These are phyloP conservation scores for Sturnira hondurensis DNA, from an alignment of 2,113 vertebrate genomes.

Conservation along the genomic window DNA sequence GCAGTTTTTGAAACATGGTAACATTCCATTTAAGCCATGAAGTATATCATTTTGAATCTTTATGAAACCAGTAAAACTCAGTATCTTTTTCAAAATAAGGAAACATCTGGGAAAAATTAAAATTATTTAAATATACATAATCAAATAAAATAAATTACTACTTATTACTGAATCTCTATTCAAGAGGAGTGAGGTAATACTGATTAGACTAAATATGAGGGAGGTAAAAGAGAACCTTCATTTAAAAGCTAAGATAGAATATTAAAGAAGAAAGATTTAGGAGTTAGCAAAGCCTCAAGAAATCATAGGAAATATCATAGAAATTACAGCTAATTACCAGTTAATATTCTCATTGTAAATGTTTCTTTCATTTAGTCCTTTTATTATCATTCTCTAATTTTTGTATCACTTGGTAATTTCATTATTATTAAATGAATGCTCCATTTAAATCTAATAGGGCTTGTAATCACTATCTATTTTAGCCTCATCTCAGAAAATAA, in stretches of 20 bases:
- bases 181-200: background rate
- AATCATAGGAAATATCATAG: background rate
- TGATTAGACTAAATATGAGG: background rate
- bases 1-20: slow-evolving; percentile 6
- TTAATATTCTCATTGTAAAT: no score
- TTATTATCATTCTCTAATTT: background rate
- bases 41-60: background rate
- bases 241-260: background rate
- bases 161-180: slow-evolving; percentile 21
- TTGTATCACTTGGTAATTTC: background rate
- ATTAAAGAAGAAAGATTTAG: background rate
- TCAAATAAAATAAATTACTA: slow-evolving; percentile 39
- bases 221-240: background rate
- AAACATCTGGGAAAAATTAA: background rate
- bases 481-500: background rate
- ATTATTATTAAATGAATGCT: background rate
- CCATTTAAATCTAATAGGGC: background rate
- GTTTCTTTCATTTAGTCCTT: fast-evolving
- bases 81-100: slow-evolving; percentile 27
- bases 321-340: no score
- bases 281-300: background rate
- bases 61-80: background rate
- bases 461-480: background rate
- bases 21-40: background rate
- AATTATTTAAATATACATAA: background rate